A percentile compares a stretch with the other conserved stretches of the same genome.
Conservation (phyloP, 30 jellyfish, hydroid and myxozoan genomes). For the Turritopsis dohrnii region DNA sequence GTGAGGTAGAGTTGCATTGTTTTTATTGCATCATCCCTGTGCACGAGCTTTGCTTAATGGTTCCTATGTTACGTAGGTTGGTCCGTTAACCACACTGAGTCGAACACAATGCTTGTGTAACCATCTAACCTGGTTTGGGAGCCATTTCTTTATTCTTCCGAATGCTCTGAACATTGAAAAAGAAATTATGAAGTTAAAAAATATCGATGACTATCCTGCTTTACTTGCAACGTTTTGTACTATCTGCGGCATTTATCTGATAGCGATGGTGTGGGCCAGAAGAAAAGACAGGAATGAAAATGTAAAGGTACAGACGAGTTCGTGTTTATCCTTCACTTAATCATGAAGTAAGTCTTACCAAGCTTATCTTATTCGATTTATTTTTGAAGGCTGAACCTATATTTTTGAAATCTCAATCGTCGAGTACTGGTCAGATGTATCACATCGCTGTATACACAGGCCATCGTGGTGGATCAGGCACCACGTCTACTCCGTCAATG, state of each 20-base stretch:
- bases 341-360: too few relatives aligned
- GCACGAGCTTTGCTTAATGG: neutral
- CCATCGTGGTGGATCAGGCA: conserved; percentile 74
- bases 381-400: conserved; percentile 8
- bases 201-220: conserved; percentile 61
- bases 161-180: conserved; percentile 33
- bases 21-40: neutral
- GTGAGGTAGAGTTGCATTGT: conserved; percentile 33
- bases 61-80: conserved; percentile 24
- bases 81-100: conserved; percentile 20
- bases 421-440: conserved; percentile 15
- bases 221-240: conserved; percentile 62
- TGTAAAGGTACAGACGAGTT: conserved; percentile 33
- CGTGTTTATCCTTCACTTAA: too few relatives aligned
- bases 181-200: conserved; percentile 33
- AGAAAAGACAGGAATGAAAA: conserved; percentile 43
- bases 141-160: conserved; percentile 50
- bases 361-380: neutral
- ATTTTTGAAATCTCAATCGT: conserved; percentile 11
- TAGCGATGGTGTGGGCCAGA: conserved; percentile 70
- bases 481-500: conserved; percentile 47
- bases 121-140: conserved; percentile 81
- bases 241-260: conserved; percentile 37
- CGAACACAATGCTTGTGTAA: conserved; percentile 64
- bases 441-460: conserved; percentile 66